phyloP scores from a whole-genome alignment of 2,113 vertebrate genomes.

The Copsychus sechellarum region DNA sequence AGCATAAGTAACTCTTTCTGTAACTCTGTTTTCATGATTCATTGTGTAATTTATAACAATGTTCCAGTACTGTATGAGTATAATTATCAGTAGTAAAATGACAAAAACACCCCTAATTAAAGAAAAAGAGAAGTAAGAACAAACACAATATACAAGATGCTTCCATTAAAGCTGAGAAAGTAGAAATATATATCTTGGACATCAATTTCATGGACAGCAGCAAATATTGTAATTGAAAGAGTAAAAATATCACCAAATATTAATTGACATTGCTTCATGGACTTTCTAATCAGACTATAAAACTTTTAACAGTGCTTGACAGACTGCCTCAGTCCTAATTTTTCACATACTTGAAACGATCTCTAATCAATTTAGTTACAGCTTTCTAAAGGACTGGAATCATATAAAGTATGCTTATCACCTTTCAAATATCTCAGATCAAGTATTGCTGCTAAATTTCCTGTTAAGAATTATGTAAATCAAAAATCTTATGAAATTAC shows the following conservation, averaged over 20 bases:
- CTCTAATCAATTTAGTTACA: neutral
- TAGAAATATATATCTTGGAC: neutral
- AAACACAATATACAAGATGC: neutral
- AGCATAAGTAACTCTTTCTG: neutral
- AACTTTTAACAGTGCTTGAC: neutral
- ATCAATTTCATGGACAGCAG: neutral
- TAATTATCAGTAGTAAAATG: neutral
- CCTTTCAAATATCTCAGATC: neutral
- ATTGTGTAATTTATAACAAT: neutral
- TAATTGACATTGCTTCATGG: neutral
- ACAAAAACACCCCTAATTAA: neutral
- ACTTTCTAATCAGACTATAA: neutral
- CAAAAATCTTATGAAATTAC: neutral
- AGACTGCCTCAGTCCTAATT: neutral
- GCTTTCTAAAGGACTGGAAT: neutral
- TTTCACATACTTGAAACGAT: neutral
- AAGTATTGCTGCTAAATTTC: neutral
- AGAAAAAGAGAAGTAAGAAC: neutral
- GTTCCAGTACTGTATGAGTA: neutral
- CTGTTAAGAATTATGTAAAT: slow-evolving; percentile 20
- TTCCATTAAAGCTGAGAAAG: neutral
- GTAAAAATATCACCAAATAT: neutral
- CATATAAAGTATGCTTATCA: neutral
- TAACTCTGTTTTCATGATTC: neutral
- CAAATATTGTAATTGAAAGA: neutral